These are phyloP conservation scores for Cyanoramphus novaezelandiae DNA, from an alignment of 2,113 vertebrate genomes.

Conservation along the genomic window DNA sequence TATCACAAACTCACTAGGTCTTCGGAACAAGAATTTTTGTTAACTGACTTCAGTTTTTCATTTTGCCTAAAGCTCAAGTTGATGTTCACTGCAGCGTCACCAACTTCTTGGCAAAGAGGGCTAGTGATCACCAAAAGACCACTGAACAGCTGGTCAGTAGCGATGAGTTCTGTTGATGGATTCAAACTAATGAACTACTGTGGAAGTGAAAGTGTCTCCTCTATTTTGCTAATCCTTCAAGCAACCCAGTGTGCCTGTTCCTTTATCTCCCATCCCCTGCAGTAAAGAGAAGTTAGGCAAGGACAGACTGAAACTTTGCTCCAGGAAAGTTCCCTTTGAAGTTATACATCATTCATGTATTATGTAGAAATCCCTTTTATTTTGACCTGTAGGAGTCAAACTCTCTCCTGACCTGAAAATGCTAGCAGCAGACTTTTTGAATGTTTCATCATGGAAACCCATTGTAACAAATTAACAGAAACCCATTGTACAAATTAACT, in stretches of 20 bases:
- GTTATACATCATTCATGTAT: not conserved
- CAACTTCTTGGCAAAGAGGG: not conserved
- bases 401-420: not conserved
- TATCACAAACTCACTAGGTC: not conserved
- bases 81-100: not conserved
- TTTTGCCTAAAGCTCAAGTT: not conserved
- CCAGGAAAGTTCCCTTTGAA: not conserved
- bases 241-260: not conserved
- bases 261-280: not conserved
- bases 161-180: not conserved
- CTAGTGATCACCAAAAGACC: not conserved
- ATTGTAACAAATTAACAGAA: constrained; percentile 21
- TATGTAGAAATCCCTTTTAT: constrained; percentile 17
- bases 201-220: not conserved
- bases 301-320: not conserved
- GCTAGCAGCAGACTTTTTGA: not conserved
- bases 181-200: not conserved
- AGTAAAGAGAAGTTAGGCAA: not conserved
- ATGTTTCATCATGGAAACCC: not conserved
- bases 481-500: constrained; percentile 17
- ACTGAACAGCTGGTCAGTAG: not conserved
- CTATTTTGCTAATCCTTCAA: not conserved
- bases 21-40: not conserved
- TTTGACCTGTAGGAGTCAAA: not conserved
- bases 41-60: not conserved